These are phyloP conservation scores for Tetranychus piercei DNA, from an alignment of 2,888 invertebrate species.

Conservation along the genomic window DNA sequence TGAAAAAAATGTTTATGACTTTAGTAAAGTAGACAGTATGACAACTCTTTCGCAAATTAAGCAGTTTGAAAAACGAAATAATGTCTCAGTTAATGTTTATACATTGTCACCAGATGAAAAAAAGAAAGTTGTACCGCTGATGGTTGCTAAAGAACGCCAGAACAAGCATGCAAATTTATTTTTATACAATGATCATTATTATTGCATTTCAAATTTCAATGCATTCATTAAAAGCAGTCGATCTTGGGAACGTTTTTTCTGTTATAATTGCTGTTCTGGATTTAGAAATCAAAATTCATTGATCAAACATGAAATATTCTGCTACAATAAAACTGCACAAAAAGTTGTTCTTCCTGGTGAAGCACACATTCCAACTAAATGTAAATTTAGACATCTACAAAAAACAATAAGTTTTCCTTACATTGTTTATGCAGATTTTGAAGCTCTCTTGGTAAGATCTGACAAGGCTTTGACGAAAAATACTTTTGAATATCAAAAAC, in stretches of 20 bases:
- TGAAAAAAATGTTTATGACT: not conserved
- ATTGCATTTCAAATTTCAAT: not conserved
- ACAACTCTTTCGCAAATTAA: not conserved
- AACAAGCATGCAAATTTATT: not conserved
- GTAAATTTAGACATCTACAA: too few relatives aligned
- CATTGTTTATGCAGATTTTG: conserved; percentile 10
- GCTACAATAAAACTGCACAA: too few relatives aligned
- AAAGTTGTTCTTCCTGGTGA: too few relatives aligned
- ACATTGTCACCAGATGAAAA: not conserved
- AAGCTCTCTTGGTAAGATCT: too few relatives aligned
- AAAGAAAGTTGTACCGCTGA: not conserved
- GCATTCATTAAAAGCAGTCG: not conserved
- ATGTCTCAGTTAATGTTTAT: not conserved
- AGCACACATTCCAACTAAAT: too few relatives aligned
- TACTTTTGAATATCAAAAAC: not conserved
- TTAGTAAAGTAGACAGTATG: not conserved
- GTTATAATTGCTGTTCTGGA: too few relatives aligned
- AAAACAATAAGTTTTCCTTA: not conserved
- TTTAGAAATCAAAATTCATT: not conserved
- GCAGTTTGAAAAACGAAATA: not conserved
- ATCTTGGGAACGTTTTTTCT: too few relatives aligned
- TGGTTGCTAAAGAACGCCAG: not conserved
- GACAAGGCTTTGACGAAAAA: too few relatives aligned
- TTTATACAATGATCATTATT: not conserved
- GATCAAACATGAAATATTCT: not conserved